Evolutionary conservation across 2,113 vertebrate species (phyloP).

Genomic region (Zapus hudsonius): DNA sequence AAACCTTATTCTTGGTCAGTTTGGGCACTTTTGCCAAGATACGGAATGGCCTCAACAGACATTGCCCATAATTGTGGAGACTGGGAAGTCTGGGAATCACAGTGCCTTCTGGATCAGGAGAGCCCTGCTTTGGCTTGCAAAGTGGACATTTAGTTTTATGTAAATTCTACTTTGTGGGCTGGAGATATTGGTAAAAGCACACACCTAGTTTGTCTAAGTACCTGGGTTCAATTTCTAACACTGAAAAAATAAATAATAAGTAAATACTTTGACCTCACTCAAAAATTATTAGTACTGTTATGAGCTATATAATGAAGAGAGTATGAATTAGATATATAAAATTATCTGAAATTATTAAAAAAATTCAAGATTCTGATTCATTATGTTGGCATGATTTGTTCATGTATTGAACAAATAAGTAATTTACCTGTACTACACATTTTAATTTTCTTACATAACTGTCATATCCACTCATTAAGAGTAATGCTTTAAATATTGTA

Average conservation of each 20-base stretch:
- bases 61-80: not conserved
- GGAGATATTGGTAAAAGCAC: no score
- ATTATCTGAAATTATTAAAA: not conserved
- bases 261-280: not conserved
- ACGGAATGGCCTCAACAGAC: not conserved
- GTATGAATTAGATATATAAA: constrained; percentile 34
- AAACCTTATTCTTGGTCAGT: not conserved
- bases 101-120: not conserved
- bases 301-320: constrained; percentile 17
- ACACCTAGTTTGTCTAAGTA: no score
- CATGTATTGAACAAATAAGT: constrained; percentile 5
- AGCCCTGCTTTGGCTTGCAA: not conserved
- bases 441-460: not conserved
- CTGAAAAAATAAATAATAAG: no score
- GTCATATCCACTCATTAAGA: not conserved
- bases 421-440: not conserved
- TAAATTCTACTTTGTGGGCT: not conserved
- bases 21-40: not conserved
- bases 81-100: not conserved
- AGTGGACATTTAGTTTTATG: not conserved
- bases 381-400: not conserved
- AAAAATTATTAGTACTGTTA: constrained; percentile 22
- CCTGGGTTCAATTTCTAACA: no score
- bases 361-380: constrained; percentile 31
- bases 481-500: no score